These are phyloP conservation scores for Tupaia chinensis DNA, from an alignment of 2,113 vertebrate genomes.

Conservation along the genomic window DNA sequence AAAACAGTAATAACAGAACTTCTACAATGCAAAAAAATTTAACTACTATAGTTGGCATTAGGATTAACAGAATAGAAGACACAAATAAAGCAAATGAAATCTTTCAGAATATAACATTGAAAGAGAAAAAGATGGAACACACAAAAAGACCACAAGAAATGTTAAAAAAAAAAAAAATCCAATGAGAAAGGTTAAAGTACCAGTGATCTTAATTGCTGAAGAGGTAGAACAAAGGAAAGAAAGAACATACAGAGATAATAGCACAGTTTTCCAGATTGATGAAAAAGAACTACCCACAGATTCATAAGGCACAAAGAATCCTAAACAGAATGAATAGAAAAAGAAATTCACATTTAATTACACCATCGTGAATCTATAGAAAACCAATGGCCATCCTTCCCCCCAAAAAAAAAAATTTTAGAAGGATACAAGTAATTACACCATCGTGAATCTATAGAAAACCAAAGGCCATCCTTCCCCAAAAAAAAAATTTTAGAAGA, in stretches of 20 bases:
- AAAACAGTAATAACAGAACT: background rate
- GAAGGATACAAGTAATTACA: too few relatives aligned
- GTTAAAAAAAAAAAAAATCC: background rate
- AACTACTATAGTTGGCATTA: background rate
- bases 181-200: background rate
- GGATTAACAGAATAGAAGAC: background rate
- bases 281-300: background rate
- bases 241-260: background rate
- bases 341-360: background rate
- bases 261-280: background rate
- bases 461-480: too few relatives aligned
- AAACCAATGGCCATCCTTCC: background rate
- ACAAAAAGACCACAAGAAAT: background rate
- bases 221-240: background rate
- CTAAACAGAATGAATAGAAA: background rate
- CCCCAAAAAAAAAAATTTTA: background rate
- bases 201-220: background rate
- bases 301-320: background rate
- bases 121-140: background rate
- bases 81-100: background rate
- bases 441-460: too few relatives aligned
- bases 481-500: too few relatives aligned
- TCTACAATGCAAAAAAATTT: background rate
- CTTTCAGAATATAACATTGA: background rate
- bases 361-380: background rate